A percentile compares a stretch with the other conserved stretches of the same genome.
Evolutionary conservation across 2,888 invertebrate genomes (phyloP).

Genomic region (Sesia apiformis): DNA sequence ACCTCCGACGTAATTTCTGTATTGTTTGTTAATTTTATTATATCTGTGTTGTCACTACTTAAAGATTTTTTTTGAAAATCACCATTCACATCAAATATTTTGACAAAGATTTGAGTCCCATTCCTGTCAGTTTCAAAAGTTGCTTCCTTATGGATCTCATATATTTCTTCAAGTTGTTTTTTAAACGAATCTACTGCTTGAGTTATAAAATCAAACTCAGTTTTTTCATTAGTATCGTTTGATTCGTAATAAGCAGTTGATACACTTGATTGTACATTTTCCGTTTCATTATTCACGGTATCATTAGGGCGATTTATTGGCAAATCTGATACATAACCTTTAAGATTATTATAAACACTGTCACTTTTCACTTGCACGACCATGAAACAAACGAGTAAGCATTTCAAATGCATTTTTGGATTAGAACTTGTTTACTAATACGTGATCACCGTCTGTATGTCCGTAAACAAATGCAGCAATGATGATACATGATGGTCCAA

Average conservation of each 20-base stretch:
- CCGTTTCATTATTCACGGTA: background rate
- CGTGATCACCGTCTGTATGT: constrained; percentile 34
- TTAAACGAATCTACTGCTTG: background rate
- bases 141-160: background rate
- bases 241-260: background rate
- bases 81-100: background rate
- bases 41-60: background rate
- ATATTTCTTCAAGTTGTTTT: background rate
- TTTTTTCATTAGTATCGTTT: background rate
- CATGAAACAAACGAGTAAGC: constrained; percentile 20
- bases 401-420: constrained; percentile 9
- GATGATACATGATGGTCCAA: background rate
- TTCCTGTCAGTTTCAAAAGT: background rate
- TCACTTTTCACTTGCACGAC: constrained; percentile 27
- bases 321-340: background rate
- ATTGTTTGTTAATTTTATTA: too few relatives aligned
- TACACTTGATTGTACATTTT: background rate
- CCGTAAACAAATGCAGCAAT: constrained; percentile 42
- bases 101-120: background rate
- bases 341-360: constrained; percentile 19
- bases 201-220: background rate
- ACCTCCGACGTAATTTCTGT: too few relatives aligned
- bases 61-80: background rate
- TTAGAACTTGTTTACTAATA: constrained; percentile 13
- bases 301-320: background rate